These are phyloP conservation scores for Bombyx mori DNA, from an alignment of 1,140 invertebrate species.

Conservation along the genomic window DNA sequence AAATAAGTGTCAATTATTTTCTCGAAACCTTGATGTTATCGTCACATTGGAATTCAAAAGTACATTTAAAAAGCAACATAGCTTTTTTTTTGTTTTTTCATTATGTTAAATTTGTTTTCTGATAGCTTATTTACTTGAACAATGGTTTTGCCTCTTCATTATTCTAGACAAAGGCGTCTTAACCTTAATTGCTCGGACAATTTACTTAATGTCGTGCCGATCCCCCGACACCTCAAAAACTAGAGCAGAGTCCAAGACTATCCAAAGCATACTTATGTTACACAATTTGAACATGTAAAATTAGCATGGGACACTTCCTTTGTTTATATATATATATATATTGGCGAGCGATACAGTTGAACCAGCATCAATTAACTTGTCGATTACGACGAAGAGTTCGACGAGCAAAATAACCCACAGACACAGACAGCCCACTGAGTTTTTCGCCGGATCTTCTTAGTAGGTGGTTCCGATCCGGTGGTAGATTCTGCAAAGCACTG, in stretches of 20 bases:
- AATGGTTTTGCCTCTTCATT: background rate
- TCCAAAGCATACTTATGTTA: background rate
- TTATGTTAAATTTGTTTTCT: background rate
- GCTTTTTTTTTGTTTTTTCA: background rate
- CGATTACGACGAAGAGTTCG: background rate
- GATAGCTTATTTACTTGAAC: background rate
- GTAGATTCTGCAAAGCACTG: too few species aligned
- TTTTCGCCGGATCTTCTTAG: too few species aligned
- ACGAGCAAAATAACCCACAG: too few species aligned
- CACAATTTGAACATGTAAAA: background rate
- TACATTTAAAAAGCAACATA: background rate
- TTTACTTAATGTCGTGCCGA: constrained; percentile 4
- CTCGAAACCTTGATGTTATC: background rate
- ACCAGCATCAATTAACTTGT: background rate
- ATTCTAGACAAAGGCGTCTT: background rate
- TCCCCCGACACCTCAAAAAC: constrained; percentile 5
- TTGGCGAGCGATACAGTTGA: too few species aligned
- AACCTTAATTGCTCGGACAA: constrained; percentile 6
- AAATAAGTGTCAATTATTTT: background rate
- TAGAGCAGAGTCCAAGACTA: constrained; percentile 2
- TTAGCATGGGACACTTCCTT: background rate
- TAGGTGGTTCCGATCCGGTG: too few species aligned
- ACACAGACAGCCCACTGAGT: too few species aligned
- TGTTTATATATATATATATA: background rate
- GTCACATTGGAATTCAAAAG: background rate